These are phyloP conservation scores for Portevinia maculata DNA, from an alignment of 2,888 invertebrate species.

Conservation along the genomic window DNA sequence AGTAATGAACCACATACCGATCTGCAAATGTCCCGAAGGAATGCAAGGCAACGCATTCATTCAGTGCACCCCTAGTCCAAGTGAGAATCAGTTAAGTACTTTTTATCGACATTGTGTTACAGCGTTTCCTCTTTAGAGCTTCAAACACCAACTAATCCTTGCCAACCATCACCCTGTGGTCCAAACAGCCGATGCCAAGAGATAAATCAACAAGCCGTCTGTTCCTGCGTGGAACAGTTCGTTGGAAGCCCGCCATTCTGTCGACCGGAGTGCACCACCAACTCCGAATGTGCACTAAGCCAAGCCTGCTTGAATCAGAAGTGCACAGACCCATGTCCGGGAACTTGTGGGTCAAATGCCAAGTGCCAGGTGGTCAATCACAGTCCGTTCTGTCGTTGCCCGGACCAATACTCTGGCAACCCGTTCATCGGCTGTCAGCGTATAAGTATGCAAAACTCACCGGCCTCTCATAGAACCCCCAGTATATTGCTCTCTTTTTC, in stretches of 20 bases:
- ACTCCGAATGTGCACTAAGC: conserved; percentile 88
- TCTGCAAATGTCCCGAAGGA: conserved; percentile 85
- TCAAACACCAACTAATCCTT: conserved; percentile 80
- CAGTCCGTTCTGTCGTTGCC: conserved; percentile 89
- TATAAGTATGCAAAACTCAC: conserved; percentile 83
- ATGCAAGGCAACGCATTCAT: conserved; percentile 89
- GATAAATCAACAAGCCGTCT: conserved; percentile 87
- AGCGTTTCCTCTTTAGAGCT: conserved; percentile 75
- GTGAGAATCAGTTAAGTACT: conserved; percentile 80
- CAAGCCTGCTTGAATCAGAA: conserved; percentile 89
- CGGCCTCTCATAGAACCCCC: background rate
- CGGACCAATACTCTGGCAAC: conserved; percentile 86
- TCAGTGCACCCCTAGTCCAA: conserved; percentile 85
- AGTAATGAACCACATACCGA: conserved; percentile 90
- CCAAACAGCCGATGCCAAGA: conserved; percentile 86
- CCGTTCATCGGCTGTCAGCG: conserved; percentile 86
- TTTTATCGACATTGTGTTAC: conserved; percentile 49
- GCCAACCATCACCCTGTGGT: conserved; percentile 87
- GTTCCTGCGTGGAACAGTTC: conserved; percentile 87
- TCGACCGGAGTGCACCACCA: conserved; percentile 89
- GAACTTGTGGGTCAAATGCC: conserved; percentile 88
- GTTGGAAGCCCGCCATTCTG: conserved; percentile 88
- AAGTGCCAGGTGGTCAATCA: conserved; percentile 91
- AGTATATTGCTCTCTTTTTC: background rate
- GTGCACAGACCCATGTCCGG: conserved; percentile 89